Evolutionary conservation across 2,113 vertebrate species (phyloP).

Genomic region (Nothoprocta perdicaria): DNA sequence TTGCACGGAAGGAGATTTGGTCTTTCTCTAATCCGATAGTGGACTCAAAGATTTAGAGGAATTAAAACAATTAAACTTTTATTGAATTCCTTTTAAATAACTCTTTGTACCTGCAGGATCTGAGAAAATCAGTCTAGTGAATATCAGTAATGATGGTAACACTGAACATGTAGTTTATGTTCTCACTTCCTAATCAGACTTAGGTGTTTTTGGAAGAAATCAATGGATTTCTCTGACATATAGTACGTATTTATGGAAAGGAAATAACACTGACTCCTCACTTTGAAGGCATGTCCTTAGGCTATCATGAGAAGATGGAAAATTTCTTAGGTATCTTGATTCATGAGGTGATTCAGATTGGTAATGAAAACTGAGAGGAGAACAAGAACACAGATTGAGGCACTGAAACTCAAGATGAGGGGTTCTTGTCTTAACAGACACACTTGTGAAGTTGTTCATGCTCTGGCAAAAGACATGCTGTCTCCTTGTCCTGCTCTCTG

Average conservation of each 20-base stretch:
- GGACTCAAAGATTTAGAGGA: background rate
- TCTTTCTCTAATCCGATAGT: background rate
- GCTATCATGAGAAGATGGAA: background rate
- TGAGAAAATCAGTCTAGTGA: accelerated
- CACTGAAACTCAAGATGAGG: background rate
- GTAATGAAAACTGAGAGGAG: background rate
- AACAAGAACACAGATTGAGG: background rate
- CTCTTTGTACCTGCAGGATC: accelerated
- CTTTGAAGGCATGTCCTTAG: background rate
- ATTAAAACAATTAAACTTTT: background rate
- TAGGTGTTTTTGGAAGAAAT: background rate
- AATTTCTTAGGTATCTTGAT: background rate
- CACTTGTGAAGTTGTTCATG: accelerated
- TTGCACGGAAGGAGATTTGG: background rate
- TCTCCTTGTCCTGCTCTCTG: background rate
- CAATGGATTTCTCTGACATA: background rate
- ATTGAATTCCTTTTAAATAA: background rate
- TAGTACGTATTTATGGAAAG: background rate
- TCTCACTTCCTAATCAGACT: background rate
- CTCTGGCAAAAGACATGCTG: background rate
- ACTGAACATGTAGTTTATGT: background rate
- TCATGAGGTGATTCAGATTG: background rate
- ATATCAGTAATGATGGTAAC: background rate
- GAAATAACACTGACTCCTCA: accelerated
- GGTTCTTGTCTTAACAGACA: background rate